These are phyloP conservation scores for Clistopyga incitator DNA, from an alignment of 2,888 invertebrate genomes.

Conservation along the genomic window DNA sequence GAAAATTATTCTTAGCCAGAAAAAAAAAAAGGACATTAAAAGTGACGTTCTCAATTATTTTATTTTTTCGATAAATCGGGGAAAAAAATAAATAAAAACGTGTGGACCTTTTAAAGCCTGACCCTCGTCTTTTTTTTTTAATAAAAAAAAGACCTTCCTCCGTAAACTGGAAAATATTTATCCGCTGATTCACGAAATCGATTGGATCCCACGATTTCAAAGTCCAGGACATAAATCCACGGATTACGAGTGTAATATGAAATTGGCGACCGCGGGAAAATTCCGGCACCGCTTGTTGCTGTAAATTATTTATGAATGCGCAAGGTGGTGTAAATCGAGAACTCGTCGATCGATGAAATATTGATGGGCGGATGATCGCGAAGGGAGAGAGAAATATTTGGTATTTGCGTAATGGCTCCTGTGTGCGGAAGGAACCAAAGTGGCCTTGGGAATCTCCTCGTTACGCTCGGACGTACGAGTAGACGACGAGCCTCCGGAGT, in stretches of 20 bases:
- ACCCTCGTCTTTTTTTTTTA: neutral
- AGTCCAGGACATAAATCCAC: neutral
- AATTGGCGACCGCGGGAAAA: neutral
- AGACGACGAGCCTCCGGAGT: slow-evolving; percentile 57
- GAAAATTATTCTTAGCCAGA: neutral
- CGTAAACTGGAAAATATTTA: neutral
- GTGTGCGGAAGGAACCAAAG: slow-evolving; percentile 15
- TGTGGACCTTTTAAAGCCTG: too few relatives aligned
- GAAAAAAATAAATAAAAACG: too few relatives aligned
- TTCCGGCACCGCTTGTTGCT: neutral
- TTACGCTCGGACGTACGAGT: slow-evolving; percentile 67
- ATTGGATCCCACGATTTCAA: slow-evolving; percentile 36
- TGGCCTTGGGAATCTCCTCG: slow-evolving; percentile 55
- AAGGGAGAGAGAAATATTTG: neutral
- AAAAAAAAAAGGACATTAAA: slow-evolving; percentile 32
- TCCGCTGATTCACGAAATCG: neutral
- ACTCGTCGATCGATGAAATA: slow-evolving; percentile 64
- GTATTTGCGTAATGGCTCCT: slow-evolving; percentile 59
- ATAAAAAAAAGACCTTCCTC: neutral
- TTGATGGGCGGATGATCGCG: slow-evolving; percentile 41
- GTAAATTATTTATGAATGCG: slow-evolving; percentile 60
- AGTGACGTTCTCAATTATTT: too few relatives aligned
- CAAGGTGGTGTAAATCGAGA: slow-evolving; percentile 7
- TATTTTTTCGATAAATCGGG: too few relatives aligned
- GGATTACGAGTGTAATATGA: slow-evolving; percentile 6